Conservation (phyloP, 2,797 vertebrate genomes). For the Pseudomugil tenellus region DNA sequence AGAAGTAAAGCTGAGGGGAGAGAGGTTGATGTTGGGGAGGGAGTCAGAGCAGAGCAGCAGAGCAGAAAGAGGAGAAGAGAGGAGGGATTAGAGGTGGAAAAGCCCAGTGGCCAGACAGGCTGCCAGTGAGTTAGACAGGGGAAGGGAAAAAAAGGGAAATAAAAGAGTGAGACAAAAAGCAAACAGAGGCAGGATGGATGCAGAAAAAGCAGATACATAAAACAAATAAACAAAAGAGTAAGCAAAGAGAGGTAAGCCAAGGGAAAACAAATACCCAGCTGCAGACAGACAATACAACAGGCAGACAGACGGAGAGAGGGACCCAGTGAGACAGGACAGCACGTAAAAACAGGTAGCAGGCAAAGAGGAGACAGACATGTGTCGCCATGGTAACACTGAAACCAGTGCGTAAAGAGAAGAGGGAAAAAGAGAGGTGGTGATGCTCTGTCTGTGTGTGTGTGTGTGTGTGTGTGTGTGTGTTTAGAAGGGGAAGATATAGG, state of each 20-base stretch:
- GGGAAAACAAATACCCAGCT: slow-evolving; percentile 30
- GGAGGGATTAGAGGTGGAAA: slow-evolving; percentile 72
- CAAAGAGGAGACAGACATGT: slow-evolving; percentile 67
- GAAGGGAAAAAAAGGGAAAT: slow-evolving; percentile 15
- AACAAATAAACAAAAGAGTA: slow-evolving; percentile 45
- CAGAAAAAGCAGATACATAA: slow-evolving; percentile 37
- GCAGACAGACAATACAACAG: slow-evolving; percentile 9
- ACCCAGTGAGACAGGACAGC: slow-evolving; percentile 54
- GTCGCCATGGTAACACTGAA: slow-evolving; percentile 85
- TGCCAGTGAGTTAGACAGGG: slow-evolving; percentile 50
- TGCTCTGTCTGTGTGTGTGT: slow-evolving; percentile 6
- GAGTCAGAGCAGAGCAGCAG: slow-evolving; percentile 45
- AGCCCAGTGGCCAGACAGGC: slow-evolving; percentile 70
- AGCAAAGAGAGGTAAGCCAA: slow-evolving; percentile 46
- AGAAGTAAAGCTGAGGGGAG: slow-evolving; percentile 1
- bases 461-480: slow-evolving; percentile 14
- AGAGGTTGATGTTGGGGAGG: slow-evolving; percentile 27
- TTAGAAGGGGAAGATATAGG: slow-evolving; percentile 64
- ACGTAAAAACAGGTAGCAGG: slow-evolving; percentile 72
- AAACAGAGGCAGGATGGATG: slow-evolving; percentile 51
- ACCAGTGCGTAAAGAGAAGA: slow-evolving; percentile 68
- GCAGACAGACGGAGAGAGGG: slow-evolving; percentile 34
- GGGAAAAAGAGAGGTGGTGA: slow-evolving; percentile 47
- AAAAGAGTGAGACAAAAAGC: slow-evolving; percentile 43
- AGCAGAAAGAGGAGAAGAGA: slow-evolving; percentile 68